A percentile compares a stretch with the other conserved stretches of the same genome.
phyloP scores from a whole-genome alignment of 1,140 invertebrate genomes.

The Formica exsecta region DNA sequence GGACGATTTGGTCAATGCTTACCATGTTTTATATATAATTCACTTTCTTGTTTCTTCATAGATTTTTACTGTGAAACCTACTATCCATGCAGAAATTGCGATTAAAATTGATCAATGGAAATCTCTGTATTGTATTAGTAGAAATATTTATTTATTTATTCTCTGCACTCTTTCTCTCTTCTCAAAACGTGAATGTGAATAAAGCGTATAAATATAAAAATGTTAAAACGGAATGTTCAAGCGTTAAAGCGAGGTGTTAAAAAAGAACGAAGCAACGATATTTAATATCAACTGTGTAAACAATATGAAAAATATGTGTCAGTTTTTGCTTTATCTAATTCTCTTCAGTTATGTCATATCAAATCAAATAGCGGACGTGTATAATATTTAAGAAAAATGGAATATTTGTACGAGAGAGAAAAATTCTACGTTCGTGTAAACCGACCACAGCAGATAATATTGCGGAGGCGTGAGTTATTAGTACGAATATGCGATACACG shows the following conservation, averaged over 20 bases:
- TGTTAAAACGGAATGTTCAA: neutral
- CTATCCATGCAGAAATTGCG: neutral
- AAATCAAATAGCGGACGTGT: neutral
- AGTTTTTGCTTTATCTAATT: slow-evolving; percentile 29
- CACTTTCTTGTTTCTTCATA: neutral
- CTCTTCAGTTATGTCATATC: neutral
- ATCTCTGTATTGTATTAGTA: neutral
- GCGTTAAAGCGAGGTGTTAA: neutral
- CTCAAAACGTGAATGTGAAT: neutral
- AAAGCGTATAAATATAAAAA: neutral
- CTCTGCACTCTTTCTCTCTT: neutral
- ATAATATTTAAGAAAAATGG: slow-evolving; percentile 16
- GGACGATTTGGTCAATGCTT: neutral
- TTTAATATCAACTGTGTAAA: slow-evolving; percentile 16
- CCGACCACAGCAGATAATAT: neutral
- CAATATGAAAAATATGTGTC: slow-evolving; percentile 16
- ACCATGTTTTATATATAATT: neutral
- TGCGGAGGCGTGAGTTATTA: slow-evolving; percentile 17
- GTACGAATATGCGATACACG: slow-evolving; percentile 26
- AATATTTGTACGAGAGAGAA: neutral
- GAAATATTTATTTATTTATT: neutral
- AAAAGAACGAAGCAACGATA: neutral
- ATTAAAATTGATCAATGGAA: neutral
- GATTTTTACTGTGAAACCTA: neutral
- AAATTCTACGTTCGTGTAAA: neutral